These are phyloP conservation scores for Whitmania pigra DNA, from an alignment of 1,140 invertebrate genomes.

Conservation along the genomic window DNA sequence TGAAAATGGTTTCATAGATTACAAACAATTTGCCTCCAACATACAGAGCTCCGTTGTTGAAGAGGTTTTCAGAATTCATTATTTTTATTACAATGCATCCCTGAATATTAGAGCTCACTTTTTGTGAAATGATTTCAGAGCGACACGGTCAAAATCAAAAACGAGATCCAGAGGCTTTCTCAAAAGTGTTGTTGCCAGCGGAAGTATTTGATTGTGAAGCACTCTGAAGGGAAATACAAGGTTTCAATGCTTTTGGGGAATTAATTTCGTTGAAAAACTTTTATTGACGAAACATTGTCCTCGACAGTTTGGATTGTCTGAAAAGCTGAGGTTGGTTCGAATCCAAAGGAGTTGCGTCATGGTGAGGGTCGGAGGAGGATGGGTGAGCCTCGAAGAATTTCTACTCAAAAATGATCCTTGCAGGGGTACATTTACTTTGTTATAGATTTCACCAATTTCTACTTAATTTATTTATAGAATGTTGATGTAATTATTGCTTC, in stretches of 20 bases:
- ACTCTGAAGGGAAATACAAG: slow-evolving; percentile 1
- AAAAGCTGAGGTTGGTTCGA: slow-evolving; percentile 49
- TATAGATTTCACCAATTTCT: no score
- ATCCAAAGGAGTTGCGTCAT: slow-evolving; percentile 90
- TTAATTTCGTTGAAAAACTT: not conserved
- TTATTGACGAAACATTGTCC: not conserved
- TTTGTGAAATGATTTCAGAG: not conserved
- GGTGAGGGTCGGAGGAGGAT: slow-evolving; percentile 91
- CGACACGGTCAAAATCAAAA: not conserved
- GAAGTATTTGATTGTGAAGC: not conserved
- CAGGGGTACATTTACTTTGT: not conserved
- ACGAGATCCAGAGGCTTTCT: not conserved
- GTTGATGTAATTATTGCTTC: no score
- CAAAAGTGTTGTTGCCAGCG: not conserved
- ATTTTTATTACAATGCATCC: not conserved
- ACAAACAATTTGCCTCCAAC: slow-evolving; percentile 92
- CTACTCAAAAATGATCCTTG: slow-evolving; percentile 84
- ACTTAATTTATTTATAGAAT: no score
- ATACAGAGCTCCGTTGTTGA: slow-evolving; percentile 45
- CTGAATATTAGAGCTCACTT: not conserved
- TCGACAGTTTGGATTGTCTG: not conserved
- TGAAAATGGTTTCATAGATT: slow-evolving; percentile 78
- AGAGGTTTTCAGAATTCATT: not conserved
- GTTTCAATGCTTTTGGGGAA: not conserved
- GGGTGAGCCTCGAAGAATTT: slow-evolving; percentile 91